Percentiles rank a stretch among this genome's conserved stretches.
Evolutionary conservation across 2,113 vertebrate genomes (phyloP).

Genomic region (Pygoscelis adeliae): DNA sequence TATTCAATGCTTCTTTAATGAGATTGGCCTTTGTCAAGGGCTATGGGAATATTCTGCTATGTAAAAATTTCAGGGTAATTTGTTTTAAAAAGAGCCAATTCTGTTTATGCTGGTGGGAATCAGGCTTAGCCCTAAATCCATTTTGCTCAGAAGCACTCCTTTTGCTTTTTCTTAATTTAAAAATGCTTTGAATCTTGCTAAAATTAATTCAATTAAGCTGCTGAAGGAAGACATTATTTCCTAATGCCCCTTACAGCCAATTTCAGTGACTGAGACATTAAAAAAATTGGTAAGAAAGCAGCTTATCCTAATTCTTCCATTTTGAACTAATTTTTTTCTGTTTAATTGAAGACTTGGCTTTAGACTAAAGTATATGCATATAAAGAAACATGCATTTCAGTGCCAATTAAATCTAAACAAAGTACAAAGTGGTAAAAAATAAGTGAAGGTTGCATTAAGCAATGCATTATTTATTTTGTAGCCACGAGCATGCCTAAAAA

Average conservation of each 20-base stretch:
- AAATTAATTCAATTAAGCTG: constrained; percentile 12
- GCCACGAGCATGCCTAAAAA: background rate
- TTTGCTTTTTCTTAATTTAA: constrained; percentile 48
- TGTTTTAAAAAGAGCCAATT: background rate
- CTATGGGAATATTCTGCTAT: background rate
- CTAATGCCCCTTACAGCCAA: background rate
- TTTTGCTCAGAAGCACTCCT: background rate
- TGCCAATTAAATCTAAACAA: background rate
- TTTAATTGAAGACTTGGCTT: background rate
- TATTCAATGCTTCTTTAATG: background rate
- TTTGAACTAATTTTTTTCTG: background rate
- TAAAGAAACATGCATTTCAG: background rate
- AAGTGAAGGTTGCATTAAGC: background rate
- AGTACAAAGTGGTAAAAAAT: background rate
- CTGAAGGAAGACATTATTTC: background rate
- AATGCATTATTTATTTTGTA: background rate
- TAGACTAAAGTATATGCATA: background rate
- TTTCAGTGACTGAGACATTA: background rate
- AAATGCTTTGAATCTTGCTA: constrained; percentile 15
- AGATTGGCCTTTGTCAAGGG: background rate
- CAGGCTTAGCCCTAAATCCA: background rate
- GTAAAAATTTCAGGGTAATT: background rate
- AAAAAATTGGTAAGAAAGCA: background rate
- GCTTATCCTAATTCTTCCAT: background rate
- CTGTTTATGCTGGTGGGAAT: background rate